Base-by-base conservation (phyloP, 2,797 vertebrate species). In the Lophius americanus region DNA sequence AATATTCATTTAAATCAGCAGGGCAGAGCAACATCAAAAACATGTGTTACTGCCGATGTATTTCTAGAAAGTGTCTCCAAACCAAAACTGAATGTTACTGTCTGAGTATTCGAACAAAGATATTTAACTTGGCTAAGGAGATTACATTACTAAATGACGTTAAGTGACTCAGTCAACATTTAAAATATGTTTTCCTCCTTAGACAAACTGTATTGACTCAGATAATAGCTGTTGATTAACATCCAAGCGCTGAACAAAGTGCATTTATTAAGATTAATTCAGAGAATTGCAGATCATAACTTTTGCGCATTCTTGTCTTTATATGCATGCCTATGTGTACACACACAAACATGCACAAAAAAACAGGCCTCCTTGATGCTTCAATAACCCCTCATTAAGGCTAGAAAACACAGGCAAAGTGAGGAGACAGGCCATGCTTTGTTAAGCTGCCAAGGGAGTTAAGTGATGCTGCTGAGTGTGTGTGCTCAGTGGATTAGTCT, bases 341-440 rank as follows among this genome's bases (percentile, higher is more conserved):
- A 12, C 64, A 57, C 52, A 73, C 49, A 75, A 39, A 72, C 61
- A 60, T 49, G 46, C 72, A 63, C 60, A 54, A 63, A 23, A 23
- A 23, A 56, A 51, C 39, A 32, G 77, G 71, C 76, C 82, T 85
- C 82, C 81, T 83, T 76, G 79, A 83, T 87, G 76, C 86, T 70
- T 86, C 76, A 49, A 72, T 80, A 92, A 91, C 89, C 91, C 76
- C 65, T 92, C 82, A 93, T 93, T 92, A 91, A 82, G 75, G 73
- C 75, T 75, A 73, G 79, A 90, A 90, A 89, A 88, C 82, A 85
- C 85, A 85, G 81, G 86, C 81, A 64, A 84, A 78, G 79, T 75
- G 69, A 71, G 64, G 85, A 88, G 91, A 91, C 90, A 89, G 86
- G 85, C 85, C 83, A 41, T 68, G 84, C 88, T 90, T 90, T 93